These are phyloP conservation scores for Andricus curvator DNA, from an alignment of 2,888 invertebrate species.

Conservation along the genomic window DNA sequence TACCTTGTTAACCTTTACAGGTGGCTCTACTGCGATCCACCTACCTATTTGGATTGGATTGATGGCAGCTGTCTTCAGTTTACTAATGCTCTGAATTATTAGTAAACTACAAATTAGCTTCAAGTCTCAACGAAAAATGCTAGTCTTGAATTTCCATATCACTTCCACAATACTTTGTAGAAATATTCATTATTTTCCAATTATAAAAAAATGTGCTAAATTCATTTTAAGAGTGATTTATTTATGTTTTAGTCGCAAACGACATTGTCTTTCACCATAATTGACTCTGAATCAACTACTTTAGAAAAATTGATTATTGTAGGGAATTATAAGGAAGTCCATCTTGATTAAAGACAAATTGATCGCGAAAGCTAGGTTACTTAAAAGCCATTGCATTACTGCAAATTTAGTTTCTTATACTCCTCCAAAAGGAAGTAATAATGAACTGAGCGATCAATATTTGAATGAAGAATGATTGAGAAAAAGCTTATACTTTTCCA, in stretches of 20 bases:
- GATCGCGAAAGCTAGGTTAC: conserved; percentile 47
- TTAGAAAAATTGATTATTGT: not conserved
- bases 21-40: conserved; percentile 29
- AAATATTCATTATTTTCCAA: not conserved
- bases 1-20: conserved; percentile 22
- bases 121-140: not conserved
- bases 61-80: conserved; percentile 22
- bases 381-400: conserved; percentile 53
- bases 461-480: conserved; percentile 44
- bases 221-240: not conserved
- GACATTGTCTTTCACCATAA: not conserved
- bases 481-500: not conserved
- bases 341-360: conserved; percentile 60
- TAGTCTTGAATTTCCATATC: no score
- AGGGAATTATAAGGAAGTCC: conserved; percentile 39
- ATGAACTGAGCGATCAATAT: conserved; percentile 60
- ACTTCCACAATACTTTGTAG: not conserved
- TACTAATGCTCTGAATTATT: conserved; percentile 34
- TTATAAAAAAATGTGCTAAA: not conserved
- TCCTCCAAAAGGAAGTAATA: conserved; percentile 47
- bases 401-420: conserved; percentile 56
- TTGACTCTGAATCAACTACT: not conserved
- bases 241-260: not conserved
- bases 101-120: conserved; percentile 20
- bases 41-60: conserved; percentile 36